These are phyloP conservation scores for Ceratotherium simum DNA, from an alignment of 2,113 vertebrate genomes.

Conservation along the genomic window DNA sequence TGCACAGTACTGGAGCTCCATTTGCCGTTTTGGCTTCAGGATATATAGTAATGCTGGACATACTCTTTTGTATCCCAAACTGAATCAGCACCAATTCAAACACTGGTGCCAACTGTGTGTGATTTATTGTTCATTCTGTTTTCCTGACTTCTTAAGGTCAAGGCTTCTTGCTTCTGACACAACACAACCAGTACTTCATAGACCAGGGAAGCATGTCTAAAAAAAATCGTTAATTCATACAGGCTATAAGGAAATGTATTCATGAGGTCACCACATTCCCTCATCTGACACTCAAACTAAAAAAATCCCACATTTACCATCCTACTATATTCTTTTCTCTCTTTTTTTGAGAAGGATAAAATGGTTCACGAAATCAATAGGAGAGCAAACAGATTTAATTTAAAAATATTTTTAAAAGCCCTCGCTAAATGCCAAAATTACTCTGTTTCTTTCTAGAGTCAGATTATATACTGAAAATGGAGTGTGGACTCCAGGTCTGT, in stretches of 20 bases:
- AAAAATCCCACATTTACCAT: neutral
- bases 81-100: neutral
- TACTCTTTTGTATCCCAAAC: neutral
- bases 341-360: conserved; percentile 4
- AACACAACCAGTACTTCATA: neutral
- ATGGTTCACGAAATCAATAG: neutral
- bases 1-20: neutral
- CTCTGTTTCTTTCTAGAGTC: neutral
- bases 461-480: neutral
- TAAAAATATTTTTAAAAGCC: neutral
- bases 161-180: neutral
- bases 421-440: neutral
- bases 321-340: neutral
- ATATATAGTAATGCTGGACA: neutral
- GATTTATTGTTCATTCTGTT: neutral
- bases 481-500: neutral
- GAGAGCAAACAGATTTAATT: neutral
- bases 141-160: neutral
- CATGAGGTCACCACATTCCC: neutral
- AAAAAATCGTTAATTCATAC: neutral
- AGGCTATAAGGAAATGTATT: neutral
- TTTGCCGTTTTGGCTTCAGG: neutral
- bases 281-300: neutral
- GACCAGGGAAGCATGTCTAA: neutral
- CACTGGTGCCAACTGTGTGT: neutral